Evolutionary conservation across 2,113 vertebrate species (phyloP).

Genomic region (Phaethon lepturus): DNA sequence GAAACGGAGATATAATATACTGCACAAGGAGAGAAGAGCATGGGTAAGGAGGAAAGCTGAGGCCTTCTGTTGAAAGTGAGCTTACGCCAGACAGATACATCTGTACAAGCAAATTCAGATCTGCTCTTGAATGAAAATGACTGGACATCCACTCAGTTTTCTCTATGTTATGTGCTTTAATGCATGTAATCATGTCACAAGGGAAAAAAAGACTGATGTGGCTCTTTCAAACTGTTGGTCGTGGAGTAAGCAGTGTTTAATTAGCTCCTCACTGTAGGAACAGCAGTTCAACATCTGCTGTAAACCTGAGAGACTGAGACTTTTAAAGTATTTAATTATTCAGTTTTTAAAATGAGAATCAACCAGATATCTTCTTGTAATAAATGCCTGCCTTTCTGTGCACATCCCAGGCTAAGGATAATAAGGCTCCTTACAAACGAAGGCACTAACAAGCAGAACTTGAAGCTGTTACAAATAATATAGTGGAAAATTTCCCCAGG

Average conservation of each 20-base stretch:
- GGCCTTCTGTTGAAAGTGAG: not conserved
- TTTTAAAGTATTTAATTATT: not conserved
- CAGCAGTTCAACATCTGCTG: not conserved
- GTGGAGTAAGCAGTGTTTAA: not conserved
- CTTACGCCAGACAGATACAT: not conserved
- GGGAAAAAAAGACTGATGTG: not conserved
- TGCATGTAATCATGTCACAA: not conserved
- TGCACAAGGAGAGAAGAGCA: not conserved
- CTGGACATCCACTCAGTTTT: not conserved
- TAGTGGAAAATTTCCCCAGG: constrained; percentile 29
- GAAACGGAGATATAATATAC: not conserved
- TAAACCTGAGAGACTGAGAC: not conserved
- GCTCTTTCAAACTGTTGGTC: not conserved
- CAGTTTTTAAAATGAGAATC: not conserved
- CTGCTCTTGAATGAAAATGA: not conserved
- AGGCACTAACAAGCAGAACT: not conserved
- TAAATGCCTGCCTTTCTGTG: not conserved
- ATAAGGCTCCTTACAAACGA: not conserved
- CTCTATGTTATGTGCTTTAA: not conserved
- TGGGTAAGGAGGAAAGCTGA: not conserved
- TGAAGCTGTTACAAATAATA: constrained; percentile 16
- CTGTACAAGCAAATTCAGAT: not conserved
- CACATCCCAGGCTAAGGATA: not conserved
- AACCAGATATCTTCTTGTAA: not conserved
- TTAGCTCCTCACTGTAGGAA: not conserved